A percentile compares a stretch with the other conserved stretches of the same genome.
Evolutionary conservation across 2,113 vertebrate genomes (phyloP).

Genomic region (Paradisaea rubra): DNA sequence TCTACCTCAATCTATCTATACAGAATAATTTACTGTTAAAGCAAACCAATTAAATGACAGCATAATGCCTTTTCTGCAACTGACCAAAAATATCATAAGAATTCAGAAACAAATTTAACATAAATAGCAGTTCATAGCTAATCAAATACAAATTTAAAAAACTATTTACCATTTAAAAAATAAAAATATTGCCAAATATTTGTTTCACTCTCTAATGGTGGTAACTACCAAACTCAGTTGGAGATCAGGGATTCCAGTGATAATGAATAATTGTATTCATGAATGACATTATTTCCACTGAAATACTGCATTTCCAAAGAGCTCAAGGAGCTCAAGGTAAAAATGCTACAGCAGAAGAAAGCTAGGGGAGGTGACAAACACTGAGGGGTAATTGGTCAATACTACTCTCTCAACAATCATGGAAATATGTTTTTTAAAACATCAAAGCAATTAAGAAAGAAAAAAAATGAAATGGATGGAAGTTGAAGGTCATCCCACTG

Average conservation of each 20-base stretch:
- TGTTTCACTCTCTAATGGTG: neutral
- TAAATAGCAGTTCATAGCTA: neutral
- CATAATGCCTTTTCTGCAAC: neutral
- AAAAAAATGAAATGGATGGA: neutral
- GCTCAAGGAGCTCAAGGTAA: neutral
- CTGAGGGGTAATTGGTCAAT: neutral
- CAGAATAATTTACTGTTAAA: conserved; percentile 4
- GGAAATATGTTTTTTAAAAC: neutral
- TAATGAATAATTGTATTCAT: neutral
- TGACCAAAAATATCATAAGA: neutral
- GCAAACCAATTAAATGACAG: neutral
- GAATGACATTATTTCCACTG: neutral
- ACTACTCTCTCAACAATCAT: neutral
- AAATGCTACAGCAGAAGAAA: neutral
- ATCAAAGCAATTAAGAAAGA: neutral
- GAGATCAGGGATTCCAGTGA: neutral
- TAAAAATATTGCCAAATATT: neutral
- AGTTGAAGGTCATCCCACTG: neutral
- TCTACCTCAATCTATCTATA: neutral
- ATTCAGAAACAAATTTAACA: neutral
- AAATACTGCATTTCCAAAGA: neutral
- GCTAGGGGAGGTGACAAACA: neutral
- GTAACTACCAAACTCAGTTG: neutral
- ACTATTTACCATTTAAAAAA: neutral
- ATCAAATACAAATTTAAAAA: neutral